A percentile compares a stretch with the other conserved stretches of the same genome.
phyloP scores from a whole-genome alignment of 2,888 invertebrate species.

The Agrochola lota region DNA sequence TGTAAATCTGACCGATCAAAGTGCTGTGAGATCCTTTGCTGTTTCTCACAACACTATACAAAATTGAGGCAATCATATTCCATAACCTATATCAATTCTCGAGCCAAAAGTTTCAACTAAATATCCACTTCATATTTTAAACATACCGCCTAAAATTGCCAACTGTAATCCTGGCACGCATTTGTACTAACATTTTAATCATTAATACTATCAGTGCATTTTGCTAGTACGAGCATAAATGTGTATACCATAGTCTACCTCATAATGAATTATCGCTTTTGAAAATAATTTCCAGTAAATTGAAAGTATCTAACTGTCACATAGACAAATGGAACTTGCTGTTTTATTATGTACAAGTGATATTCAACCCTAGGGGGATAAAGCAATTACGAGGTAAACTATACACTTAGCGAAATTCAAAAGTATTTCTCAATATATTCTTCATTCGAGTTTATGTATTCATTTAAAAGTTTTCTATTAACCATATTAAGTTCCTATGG shows the following conservation, averaged over 20 bases:
- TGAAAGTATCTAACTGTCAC: background rate
- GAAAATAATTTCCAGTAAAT: background rate
- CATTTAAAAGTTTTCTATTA: background rate
- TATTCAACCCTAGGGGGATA: background rate
- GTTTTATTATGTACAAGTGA: background rate
- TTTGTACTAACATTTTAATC: conserved; percentile 25
- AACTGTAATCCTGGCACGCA: conserved; percentile 47
- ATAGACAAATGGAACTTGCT: too few species aligned
- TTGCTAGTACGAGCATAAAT: conserved; percentile 49
- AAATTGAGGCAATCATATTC: background rate
- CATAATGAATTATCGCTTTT: background rate
- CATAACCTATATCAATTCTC: background rate
- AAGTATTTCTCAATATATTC: background rate
- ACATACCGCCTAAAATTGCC: conserved; percentile 42
- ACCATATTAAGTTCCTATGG: background rate
- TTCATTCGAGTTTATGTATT: background rate
- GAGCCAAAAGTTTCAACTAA: conserved; percentile 14
- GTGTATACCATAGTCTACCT: background rate
- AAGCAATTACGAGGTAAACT: background rate
- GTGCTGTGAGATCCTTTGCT: background rate
- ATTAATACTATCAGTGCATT: conserved; percentile 47
- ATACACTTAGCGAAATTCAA: background rate
- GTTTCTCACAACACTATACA: background rate
- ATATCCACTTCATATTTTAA: conserved; percentile 23
- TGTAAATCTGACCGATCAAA: conserved; percentile 8